A percentile compares a stretch with the other conserved stretches of the same genome.
phyloP scores from a whole-genome alignment of 2,888 invertebrate species.

The Harmothoe impar region DNA sequence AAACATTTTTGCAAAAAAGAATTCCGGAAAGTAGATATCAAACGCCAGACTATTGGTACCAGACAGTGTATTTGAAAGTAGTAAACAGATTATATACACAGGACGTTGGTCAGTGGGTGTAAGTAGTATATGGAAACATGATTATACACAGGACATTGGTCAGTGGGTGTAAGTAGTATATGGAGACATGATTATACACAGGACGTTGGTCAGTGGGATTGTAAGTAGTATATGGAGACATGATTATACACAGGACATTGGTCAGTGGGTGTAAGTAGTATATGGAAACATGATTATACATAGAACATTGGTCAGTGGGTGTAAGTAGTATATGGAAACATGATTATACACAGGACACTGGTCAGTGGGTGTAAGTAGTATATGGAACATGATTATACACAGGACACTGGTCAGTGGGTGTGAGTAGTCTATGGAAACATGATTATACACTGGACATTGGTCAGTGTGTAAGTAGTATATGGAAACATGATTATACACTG shows the following conservation, averaged over 20 bases:
- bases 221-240: constrained; percentile 1
- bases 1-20: no score
- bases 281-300: neutral
- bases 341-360: neutral
- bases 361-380: constrained; percentile 2
- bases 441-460: neutral
- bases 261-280: neutral
- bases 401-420: neutral
- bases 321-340: neutral
- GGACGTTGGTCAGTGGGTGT: no score
- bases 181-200: no score
- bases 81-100: no score
- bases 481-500: neutral
- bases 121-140: neutral
- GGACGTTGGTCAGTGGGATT: neutral
- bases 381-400: neutral
- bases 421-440: neutral
- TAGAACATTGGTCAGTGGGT: neutral
- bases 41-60: no score
- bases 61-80: no score
- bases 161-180: no score
- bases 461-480: neutral
- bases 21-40: no score
- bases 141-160: no score
- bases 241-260: neutral